phyloP scores from a whole-genome alignment of 2,888 invertebrate species.

The Microctonus hyperodae region DNA sequence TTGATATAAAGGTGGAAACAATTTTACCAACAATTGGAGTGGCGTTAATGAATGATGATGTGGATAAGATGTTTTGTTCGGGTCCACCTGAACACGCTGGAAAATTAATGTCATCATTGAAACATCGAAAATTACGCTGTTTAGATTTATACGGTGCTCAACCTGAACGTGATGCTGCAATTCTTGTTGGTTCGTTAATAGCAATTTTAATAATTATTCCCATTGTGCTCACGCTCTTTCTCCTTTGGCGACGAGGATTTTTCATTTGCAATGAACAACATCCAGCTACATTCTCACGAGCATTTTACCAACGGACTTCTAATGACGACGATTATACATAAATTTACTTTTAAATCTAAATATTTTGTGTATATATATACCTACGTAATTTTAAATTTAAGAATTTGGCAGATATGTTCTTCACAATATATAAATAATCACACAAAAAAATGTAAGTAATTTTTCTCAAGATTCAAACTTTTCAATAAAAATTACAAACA shows the following conservation, averaged over 20 bases:
- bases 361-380: no score
- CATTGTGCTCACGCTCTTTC: conserved; percentile 67
- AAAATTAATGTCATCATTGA: conserved; percentile 68
- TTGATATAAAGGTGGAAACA: conserved; percentile 40
- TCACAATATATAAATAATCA: no score
- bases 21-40: conserved; percentile 51
- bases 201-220: conserved; percentile 76
- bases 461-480: no score
- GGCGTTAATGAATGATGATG: conserved; percentile 45
- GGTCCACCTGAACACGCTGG: conserved; percentile 72
- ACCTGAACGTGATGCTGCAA: conserved; percentile 73
- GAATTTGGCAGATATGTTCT: no score
- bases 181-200: conserved; percentile 74
- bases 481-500: no score
- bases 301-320: conserved; percentile 75
- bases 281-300: conserved; percentile 71
- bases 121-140: conserved; percentile 71
- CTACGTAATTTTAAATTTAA: no score
- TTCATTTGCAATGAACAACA: conserved; percentile 69
- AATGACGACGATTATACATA: conserved; percentile 66
- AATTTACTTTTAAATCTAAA: no score
- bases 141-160: conserved; percentile 70
- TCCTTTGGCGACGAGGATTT: conserved; percentile 73
- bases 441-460: no score
- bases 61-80: conserved; percentile 66